Conservation (phyloP, 2,888 invertebrate species). For the Nemotelus pantherinus region DNA sequence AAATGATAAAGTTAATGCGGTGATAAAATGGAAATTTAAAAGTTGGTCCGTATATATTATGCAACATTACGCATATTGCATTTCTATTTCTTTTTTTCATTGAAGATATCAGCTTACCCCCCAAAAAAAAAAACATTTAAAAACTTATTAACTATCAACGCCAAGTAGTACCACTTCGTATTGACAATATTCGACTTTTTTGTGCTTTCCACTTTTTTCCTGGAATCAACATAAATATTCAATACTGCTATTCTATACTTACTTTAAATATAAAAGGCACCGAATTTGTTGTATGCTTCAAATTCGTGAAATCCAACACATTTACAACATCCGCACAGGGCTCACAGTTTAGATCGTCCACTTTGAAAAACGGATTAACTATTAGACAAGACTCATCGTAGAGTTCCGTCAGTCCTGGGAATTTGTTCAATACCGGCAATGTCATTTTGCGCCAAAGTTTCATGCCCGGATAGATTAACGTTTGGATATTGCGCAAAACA, state of each 20-base stretch:
- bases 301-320: conserved; percentile 71
- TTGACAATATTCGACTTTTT: too few species aligned
- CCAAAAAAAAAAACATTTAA: too few species aligned
- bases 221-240: too few species aligned
- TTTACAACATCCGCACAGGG: conserved; percentile 79
- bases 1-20: too few species aligned
- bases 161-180: too few species aligned
- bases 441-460: conserved; percentile 76
- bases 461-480: conserved; percentile 83
- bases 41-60: too few species aligned
- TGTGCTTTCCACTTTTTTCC: too few species aligned
- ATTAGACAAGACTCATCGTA: conserved; percentile 88
- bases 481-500: conserved; percentile 78
- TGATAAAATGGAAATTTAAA: too few species aligned
- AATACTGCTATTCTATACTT: conserved; percentile 42
- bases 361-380: conserved; percentile 84
- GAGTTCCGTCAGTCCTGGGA: conserved; percentile 78
- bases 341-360: conserved; percentile 85
- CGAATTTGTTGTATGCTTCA: conserved; percentile 59
- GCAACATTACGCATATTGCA: too few species aligned
- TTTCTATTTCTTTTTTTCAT: too few species aligned
- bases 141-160: too few species aligned
- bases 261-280: conserved; percentile 70
- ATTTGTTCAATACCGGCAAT: conserved; percentile 78
- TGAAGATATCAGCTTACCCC: too few species aligned